Percentiles rank a stretch among this genome's conserved stretches.
Evolutionary conservation across 2,797 vertebrate genomes (phyloP).

Genomic region (Rallus crepitans): DNA sequence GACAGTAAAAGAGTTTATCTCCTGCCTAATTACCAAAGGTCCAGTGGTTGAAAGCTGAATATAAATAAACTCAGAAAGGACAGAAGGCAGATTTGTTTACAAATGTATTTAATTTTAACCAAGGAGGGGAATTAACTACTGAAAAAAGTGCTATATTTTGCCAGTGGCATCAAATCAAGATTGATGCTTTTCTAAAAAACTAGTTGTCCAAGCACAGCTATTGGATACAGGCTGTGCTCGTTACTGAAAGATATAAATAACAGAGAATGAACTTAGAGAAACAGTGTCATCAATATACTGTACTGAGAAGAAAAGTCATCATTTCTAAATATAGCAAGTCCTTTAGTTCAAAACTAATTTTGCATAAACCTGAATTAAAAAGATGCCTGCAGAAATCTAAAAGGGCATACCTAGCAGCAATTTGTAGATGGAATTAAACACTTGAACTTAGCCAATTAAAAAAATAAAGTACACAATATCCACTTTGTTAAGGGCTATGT

Average conservation of each 20-base stretch:
- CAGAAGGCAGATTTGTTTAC: neutral
- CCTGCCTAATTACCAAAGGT: neutral
- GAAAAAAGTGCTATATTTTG: neutral
- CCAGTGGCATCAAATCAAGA: neutral
- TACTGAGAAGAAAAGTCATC: neutral
- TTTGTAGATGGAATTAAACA: neutral
- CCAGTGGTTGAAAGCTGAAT: neutral
- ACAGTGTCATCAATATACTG: neutral
- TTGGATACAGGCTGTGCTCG: neutral
- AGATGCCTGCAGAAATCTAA: neutral
- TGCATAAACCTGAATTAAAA: neutral
- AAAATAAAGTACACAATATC: neutral
- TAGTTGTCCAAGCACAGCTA: neutral
- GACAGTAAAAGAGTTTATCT: conserved; percentile 28
- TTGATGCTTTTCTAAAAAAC: neutral
- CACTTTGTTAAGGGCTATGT: neutral
- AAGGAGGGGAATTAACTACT: neutral
- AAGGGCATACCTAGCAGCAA: neutral
- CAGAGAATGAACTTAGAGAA: neutral
- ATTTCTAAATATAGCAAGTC: neutral
- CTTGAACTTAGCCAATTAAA: neutral
- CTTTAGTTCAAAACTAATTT: neutral
- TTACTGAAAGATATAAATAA: neutral
- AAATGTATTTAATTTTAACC: neutral
- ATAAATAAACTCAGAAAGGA: conserved; percentile 11